phyloP scores from a whole-genome alignment of 2,888 invertebrate genomes.

The Eupeodes latifasciatus region DNA sequence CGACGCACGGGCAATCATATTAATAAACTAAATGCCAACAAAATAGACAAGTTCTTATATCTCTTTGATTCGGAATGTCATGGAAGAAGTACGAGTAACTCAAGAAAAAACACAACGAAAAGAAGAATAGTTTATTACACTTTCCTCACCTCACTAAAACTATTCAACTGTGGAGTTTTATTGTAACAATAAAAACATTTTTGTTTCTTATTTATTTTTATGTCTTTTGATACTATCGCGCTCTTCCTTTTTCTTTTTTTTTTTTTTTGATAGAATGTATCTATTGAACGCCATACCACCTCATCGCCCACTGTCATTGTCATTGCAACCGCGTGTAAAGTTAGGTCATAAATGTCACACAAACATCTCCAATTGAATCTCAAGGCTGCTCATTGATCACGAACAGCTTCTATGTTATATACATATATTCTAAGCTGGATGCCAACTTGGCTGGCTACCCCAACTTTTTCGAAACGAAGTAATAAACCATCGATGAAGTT shows the following conservation, averaged over 20 bases:
- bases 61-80: constrained; percentile 19
- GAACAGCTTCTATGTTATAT: constrained; percentile 19
- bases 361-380: constrained; percentile 57
- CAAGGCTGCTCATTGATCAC: constrained; percentile 31
- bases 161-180: constrained; percentile 57
- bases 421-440: constrained; percentile 5
- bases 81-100: constrained; percentile 48
- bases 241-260: neutral
- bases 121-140: constrained; percentile 59
- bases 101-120: constrained; percentile 26
- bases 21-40: neutral
- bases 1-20: neutral
- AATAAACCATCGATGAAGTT: constrained; percentile 54
- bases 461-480: constrained; percentile 20
- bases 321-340: constrained; percentile 37
- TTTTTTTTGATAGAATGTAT: constrained; percentile 3
- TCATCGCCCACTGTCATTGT: no score
- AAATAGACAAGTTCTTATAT: neutral
- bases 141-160: constrained; percentile 68
- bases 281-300: neutral
- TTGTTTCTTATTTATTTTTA: constrained; percentile 43
- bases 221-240: constrained; percentile 17
- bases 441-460: constrained; percentile 44
- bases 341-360: constrained; percentile 67
- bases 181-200: constrained; percentile 56